phyloP scores from a whole-genome alignment of 2,797 vertebrate genomes.

The Oceanodroma leucorhoa region DNA sequence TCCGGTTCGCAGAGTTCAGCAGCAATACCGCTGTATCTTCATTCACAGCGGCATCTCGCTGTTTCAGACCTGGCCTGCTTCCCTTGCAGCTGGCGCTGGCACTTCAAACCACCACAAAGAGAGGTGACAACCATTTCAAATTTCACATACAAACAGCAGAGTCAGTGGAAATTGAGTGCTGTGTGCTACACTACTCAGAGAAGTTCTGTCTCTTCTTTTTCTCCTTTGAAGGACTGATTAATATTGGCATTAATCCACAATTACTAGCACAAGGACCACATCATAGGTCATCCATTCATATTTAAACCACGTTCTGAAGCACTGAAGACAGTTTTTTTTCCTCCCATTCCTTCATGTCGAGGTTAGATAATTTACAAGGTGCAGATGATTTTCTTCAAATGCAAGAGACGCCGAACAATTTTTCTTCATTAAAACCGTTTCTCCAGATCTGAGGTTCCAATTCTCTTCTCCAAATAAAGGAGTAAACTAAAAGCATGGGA shows the following conservation, averaged over 20 bases:
- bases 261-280: constrained; percentile 67
- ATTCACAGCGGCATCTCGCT: constrained; percentile 39
- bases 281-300: constrained; percentile 65
- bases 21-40: constrained; percentile 45
- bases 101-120: constrained; percentile 61
- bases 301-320: constrained; percentile 61
- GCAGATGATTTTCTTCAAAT: constrained; percentile 64
- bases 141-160: constrained; percentile 71
- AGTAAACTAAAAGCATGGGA: constrained; percentile 46
- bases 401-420: background rate
- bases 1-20: background rate
- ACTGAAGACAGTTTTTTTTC: constrained; percentile 34
- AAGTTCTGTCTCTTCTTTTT: constrained; percentile 45
- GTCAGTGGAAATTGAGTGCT: constrained; percentile 74
- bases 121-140: constrained; percentile 75
- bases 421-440: constrained; percentile 68
- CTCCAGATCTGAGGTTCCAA: constrained; percentile 65
- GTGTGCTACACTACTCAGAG: constrained; percentile 57
- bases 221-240: constrained; percentile 64
- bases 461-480: constrained; percentile 25
- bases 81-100: constrained; percentile 74
- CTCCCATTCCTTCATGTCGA: constrained; percentile 80
- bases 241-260: constrained; percentile 73
- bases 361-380: constrained; percentile 72
- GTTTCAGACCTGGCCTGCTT: constrained; percentile 36